Conservation (phyloP, 2,113 vertebrate species). For the Glareola pratincola region DNA sequence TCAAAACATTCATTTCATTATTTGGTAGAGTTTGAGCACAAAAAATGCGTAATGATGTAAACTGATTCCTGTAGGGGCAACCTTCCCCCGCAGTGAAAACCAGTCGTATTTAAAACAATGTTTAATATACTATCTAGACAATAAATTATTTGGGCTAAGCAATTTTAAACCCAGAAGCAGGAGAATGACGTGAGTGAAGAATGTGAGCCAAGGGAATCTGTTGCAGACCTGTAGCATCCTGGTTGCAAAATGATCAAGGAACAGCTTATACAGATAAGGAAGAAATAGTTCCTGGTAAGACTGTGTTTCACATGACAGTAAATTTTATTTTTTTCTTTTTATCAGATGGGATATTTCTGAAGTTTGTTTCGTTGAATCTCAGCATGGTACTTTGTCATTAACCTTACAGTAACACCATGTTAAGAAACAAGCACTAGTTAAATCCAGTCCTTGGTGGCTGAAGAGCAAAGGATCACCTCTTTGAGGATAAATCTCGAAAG, state of each 20-base stretch:
- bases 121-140: background rate
- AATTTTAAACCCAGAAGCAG: background rate
- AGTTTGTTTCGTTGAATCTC: background rate
- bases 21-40: background rate
- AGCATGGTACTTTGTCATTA: background rate
- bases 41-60: background rate
- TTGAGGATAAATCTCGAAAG: background rate
- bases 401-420: background rate
- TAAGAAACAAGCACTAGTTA: background rate
- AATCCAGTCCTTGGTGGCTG: background rate
- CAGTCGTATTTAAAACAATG: background rate
- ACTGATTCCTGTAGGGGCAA: background rate
- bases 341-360: background rate
- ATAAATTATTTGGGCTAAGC: background rate
- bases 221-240: background rate
- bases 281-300: background rate
- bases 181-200: background rate
- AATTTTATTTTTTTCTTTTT: background rate
- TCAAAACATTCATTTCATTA: background rate
- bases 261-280: background rate
- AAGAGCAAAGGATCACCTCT: background rate
- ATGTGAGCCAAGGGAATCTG: background rate
- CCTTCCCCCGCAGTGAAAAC: background rate
- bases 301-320: background rate
- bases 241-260: background rate